Percentiles rank a stretch among this genome's conserved stretches.
These are phyloP conservation scores for Saccostrea cuccullata DNA, from an alignment of 1,140 invertebrate genomes.

Conservation along the genomic window DNA sequence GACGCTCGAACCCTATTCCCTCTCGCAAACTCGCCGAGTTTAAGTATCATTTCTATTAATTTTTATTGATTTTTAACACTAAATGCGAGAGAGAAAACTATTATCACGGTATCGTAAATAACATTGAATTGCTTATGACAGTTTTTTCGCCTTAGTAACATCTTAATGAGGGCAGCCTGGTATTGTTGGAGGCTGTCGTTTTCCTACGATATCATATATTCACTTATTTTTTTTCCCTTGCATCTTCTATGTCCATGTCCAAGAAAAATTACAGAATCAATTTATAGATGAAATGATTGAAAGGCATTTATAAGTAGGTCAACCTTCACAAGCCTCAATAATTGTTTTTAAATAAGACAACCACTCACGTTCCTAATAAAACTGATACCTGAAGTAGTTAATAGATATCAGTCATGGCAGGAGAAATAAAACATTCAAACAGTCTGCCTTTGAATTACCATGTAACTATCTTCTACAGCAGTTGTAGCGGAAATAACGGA, in stretches of 20 bases:
- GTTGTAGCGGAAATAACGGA: constrained; percentile 7
- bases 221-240: background rate
- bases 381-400: background rate
- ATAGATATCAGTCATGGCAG: constrained; percentile 24
- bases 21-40: background rate
- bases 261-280: background rate
- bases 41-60: constrained; percentile 27
- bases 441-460: constrained; percentile 16
- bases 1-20: background rate
- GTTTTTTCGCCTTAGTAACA: background rate
- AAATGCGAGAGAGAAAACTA: constrained; percentile 7
- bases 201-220: background rate
- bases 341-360: constrained; percentile 20
- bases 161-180: background rate
- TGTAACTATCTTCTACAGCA: constrained; percentile 1
- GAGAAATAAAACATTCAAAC: constrained; percentile 28
- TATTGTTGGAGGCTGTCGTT: background rate
- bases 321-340: background rate
- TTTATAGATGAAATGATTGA: constrained; percentile 13
- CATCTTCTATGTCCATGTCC: background rate
- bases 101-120: constrained; percentile 2
- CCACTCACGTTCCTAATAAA: constrained; percentile 15
- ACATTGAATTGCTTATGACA: background rate
- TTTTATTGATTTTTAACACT: constrained; percentile 18
- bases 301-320: constrained; percentile 6